phyloP scores from a whole-genome alignment of 2,113 vertebrate genomes.

The Abramis brama region DNA sequence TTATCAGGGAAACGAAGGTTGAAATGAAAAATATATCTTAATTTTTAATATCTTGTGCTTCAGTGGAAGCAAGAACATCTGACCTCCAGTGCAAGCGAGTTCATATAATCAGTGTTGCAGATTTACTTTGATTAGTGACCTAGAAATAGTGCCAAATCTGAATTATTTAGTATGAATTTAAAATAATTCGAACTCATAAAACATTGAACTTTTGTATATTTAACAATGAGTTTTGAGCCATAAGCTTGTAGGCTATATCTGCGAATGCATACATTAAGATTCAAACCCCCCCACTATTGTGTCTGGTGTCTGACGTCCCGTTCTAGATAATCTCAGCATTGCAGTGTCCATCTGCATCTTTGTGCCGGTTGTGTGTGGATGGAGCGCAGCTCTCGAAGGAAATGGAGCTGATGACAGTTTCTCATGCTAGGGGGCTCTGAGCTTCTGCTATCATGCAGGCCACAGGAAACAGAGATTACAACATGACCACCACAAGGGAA shows the following conservation, averaged over 20 bases:
- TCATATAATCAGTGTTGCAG: neutral
- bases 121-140: neutral
- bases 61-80: neutral
- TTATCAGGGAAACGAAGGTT: neutral
- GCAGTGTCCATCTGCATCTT: constrained; percentile 4
- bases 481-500: constrained; percentile 53
- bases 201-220: no score
- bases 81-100: neutral
- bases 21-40: neutral
- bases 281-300: neutral
- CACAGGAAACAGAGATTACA: constrained; percentile 62
- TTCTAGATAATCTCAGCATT: constrained; percentile 20
- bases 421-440: constrained; percentile 45
- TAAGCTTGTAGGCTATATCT: neutral
- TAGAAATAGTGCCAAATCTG: neutral
- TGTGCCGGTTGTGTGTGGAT: constrained; percentile 55
- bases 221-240: neutral
- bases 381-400: constrained; percentile 18
- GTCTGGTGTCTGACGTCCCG: constrained; percentile 4
- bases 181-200: neutral
- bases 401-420: constrained; percentile 43
- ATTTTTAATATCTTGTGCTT: neutral
- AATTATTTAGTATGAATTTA: neutral
- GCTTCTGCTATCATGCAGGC: constrained; percentile 42
- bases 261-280: neutral